Conservation (phyloP, 2,113 vertebrate genomes). For the Donacobius atricapilla region DNA sequence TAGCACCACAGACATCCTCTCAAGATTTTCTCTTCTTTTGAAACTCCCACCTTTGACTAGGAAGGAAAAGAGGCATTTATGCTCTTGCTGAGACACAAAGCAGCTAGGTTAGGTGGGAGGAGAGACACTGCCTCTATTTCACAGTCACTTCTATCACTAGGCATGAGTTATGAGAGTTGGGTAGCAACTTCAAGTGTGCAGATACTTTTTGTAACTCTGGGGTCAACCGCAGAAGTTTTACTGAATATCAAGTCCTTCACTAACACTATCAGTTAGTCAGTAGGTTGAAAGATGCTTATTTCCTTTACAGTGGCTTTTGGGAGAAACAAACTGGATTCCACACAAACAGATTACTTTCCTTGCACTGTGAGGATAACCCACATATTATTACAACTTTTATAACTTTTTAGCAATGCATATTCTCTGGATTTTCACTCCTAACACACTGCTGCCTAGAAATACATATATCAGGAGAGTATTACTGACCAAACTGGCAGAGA, state of each 20-base stretch:
- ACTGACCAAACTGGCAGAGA: not conserved
- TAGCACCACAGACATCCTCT: not conserved
- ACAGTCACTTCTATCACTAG: conserved; percentile 32
- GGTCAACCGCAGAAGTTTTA: conserved; percentile 5
- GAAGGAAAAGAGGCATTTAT: conserved; percentile 35
- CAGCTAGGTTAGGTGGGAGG: conserved; percentile 34
- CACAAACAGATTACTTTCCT: not conserved
- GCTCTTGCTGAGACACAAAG: conserved; percentile 61
- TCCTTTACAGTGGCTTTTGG: not conserved
- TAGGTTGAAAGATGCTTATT: not conserved
- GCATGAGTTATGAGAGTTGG: not conserved
- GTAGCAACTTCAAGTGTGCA: not conserved
- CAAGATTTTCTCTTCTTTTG: conserved; percentile 50
- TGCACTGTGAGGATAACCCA: not conserved
- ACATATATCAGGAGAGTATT: not conserved
- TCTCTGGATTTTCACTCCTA: not conserved
- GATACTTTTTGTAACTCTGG: not conserved
- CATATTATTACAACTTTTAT: not conserved
- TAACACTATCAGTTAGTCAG: not conserved
- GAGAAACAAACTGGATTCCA: not conserved
- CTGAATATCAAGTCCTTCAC: not conserved
- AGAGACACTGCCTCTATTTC: not conserved
- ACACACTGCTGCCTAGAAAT: not conserved
- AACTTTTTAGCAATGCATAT: not conserved
- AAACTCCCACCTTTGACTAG: conserved; percentile 43